Conservation (phyloP, 92 coral and sea anemone species). For the Diadumene lineata region DNA sequence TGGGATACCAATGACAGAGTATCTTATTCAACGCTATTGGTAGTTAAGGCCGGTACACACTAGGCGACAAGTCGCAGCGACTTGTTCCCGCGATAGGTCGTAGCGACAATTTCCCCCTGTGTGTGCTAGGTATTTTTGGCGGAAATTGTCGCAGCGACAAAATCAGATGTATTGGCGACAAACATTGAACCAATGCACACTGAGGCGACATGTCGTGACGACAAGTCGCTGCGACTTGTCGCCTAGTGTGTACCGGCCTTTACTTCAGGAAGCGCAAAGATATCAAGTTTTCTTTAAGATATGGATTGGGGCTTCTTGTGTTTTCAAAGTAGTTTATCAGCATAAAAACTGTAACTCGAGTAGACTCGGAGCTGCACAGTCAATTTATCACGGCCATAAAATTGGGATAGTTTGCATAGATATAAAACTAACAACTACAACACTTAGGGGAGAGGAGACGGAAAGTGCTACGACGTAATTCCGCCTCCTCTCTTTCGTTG, state of each 20-base stretch:
- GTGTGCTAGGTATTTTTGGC: no score
- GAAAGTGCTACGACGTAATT: background rate
- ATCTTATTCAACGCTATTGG: no score
- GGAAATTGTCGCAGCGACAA: constrained; percentile 2
- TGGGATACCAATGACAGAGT: background rate
- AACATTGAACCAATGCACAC: constrained; percentile 6
- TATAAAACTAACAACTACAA: background rate
- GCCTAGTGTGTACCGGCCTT: constrained; percentile 29
- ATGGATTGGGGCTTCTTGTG: no score
- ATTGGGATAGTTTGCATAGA: background rate
- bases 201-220: constrained; percentile 14
- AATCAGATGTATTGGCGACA: no score
- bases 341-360: no score
- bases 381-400: no score
- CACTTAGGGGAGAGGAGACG: background rate
- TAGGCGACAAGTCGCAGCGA: background rate
- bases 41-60: background rate
- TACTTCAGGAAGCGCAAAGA: no score
- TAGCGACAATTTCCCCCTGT: background rate
- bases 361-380: no score
- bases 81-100: background rate
- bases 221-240: constrained; percentile 28
- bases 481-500: background rate
- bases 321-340: no score
- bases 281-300: no score